These are phyloP conservation scores for Sycobia sp. DNA, from an alignment of 1,140 invertebrate species.

Conservation along the genomic window DNA sequence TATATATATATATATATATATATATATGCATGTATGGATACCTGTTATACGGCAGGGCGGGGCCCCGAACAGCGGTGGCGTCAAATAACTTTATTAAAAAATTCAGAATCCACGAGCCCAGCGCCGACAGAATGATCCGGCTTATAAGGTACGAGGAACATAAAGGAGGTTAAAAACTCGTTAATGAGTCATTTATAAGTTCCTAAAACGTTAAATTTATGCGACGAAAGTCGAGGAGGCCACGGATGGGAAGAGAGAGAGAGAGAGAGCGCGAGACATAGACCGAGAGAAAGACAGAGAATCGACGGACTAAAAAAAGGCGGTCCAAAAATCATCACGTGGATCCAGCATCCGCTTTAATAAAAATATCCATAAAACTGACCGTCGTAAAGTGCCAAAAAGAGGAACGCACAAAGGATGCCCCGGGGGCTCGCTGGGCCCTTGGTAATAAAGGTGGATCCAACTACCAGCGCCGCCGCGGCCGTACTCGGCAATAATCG, in stretches of 20 bases:
- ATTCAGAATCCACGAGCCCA: conserved; percentile 2
- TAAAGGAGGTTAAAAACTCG: conserved; percentile 25
- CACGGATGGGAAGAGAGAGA: neutral
- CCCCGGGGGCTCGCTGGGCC: conserved; percentile 12
- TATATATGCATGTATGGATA: no score
- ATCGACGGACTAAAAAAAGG: no score
- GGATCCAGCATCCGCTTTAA: conserved; percentile 44
- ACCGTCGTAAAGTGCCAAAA: conserved; percentile 41
- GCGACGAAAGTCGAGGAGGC: neutral
- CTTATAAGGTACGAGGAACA: conserved; percentile 4
- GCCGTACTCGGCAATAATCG: conserved; percentile 2
- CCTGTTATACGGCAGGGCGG: no score
- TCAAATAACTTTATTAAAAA: conserved; percentile 25
- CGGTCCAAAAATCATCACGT: conserved; percentile 28
- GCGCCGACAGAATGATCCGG: no score
- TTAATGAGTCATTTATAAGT: conserved; percentile 33
- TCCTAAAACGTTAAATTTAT: conserved; percentile 25
- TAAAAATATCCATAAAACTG: conserved; percentile 45
- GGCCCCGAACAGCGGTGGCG: no score
- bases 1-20: no score
- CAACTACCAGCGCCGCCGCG: conserved; percentile 8
- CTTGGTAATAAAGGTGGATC: conserved; percentile 31
- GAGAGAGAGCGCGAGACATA: conserved; percentile 4
- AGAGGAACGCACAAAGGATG: conserved; percentile 13
- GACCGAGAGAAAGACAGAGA: neutral